Evolutionary conservation across 1,140 invertebrate species (phyloP).

Genomic region (Sitophilus oryzae): DNA sequence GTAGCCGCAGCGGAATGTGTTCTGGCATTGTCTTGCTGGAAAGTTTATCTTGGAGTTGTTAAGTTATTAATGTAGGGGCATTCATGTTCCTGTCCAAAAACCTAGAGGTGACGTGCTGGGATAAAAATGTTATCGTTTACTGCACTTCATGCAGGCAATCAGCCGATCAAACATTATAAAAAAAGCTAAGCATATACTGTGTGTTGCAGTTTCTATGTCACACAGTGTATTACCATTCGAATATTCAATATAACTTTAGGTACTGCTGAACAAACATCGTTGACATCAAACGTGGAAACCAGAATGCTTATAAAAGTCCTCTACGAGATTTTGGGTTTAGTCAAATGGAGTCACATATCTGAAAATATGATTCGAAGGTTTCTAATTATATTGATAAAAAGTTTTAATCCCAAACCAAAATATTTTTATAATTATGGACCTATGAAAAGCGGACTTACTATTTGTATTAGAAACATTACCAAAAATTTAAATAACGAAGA

Average conservation of each 20-base stretch:
- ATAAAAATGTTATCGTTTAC: too few species aligned
- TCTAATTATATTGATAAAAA: constrained; percentile 46
- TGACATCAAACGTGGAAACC: constrained; percentile 16
- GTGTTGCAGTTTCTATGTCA: too few species aligned
- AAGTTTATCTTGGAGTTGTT: too few species aligned
- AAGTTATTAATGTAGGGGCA: too few species aligned
- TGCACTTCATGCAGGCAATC: too few species aligned
- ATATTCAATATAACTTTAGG: constrained; percentile 5
- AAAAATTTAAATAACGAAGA: constrained; percentile 43
- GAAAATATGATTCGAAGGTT: constrained; percentile 44
- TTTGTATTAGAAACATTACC: constrained; percentile 45
- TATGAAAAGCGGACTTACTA: constrained; percentile 38
- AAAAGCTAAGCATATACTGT: too few species aligned
- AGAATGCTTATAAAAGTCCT: constrained; percentile 43
- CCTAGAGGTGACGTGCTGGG: too few species aligned
- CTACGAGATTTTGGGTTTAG: constrained; percentile 45
- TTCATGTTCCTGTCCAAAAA: too few species aligned
- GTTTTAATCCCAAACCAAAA: constrained; percentile 37
- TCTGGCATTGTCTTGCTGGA: too few species aligned
- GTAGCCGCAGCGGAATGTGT: too few species aligned
- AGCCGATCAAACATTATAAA: too few species aligned
- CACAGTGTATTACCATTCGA: too few species aligned
- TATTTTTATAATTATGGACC: constrained; percentile 23
- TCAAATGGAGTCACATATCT: constrained; percentile 47
- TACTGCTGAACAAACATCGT: constrained; percentile 14